These are phyloP conservation scores for Microcebus griseorufus DNA, from an alignment of 2,113 vertebrate species.

Conservation along the genomic window DNA sequence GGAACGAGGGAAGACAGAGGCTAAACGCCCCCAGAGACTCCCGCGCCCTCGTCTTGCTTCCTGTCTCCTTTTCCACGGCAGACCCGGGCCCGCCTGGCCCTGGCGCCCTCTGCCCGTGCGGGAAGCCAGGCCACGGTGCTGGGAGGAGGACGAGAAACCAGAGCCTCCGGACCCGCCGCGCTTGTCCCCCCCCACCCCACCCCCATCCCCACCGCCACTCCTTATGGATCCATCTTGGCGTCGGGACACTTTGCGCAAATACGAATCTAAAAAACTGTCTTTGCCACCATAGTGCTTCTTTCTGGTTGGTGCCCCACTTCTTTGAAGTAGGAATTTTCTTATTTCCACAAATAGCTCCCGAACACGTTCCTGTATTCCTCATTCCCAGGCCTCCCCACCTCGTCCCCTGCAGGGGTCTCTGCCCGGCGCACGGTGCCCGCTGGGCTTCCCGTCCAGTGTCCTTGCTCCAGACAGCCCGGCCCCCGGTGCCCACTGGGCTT, in stretches of 20 bases:
- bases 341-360: not conserved
- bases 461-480: too few species aligned
- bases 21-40: not conserved
- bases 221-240: accelerated
- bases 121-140: accelerated
- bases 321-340: not conserved
- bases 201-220: not conserved
- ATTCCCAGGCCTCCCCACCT: not conserved
- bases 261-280: not conserved
- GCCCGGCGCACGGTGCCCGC: accelerated
- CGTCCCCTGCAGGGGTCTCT: accelerated
- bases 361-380: not conserved
- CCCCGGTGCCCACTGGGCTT: accelerated
- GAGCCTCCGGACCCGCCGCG: accelerated
- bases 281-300: not conserved
- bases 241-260: not conserved
- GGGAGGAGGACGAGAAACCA: accelerated
- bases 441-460: accelerated
- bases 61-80: accelerated
- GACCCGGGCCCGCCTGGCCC: accelerated
- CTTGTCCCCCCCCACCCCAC: not conserved
- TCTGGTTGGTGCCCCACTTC: not conserved
- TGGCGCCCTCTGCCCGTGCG: not conserved
- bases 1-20: not conserved
- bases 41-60: too few species aligned